Evolutionary conservation across 2,888 invertebrate species (phyloP), one percentile per base, ranked within the genome.

Genomic region (Cephalotes varians): DNA sequence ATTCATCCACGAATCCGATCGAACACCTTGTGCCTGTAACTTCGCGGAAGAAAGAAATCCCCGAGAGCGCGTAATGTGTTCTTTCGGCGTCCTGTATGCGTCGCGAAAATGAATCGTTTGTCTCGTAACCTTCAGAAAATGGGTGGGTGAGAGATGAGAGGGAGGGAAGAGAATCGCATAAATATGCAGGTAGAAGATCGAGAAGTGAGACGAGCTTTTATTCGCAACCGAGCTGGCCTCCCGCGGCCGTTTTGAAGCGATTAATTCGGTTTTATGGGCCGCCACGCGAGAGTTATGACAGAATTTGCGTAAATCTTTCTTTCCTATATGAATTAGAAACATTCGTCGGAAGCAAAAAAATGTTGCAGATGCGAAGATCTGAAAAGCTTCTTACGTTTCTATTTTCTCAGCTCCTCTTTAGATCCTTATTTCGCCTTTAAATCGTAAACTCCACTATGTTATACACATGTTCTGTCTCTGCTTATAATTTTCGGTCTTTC

Each of bases 251-350:
- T 90, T 87, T 81, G 76, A 40, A 81, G 84, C 91, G 90, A 91
- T 91, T 91, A 90, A 91, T 91, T 90, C 82, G 87, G 86, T 90
- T 91, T 91, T 91, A 91, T 87, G 89, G 88, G 73, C 85, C 85
- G 85, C 74, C 10, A 31, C 44, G 25, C 76, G 80, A 84, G 84
- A 87, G 86, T 87, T 87, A 86, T 83, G 87, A 86, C 84, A 81
- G 83, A 85, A 90, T 86, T 81, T 87, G 82, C 84, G 85, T 89
- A 90, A 88, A 90, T 91, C 90, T 64, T 5, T 49, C 64, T 37
- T n/a, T 7, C 47, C 28, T 4, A 25, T 6, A 25, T 65, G 62
- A 64, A 74, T 76, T 76, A 64, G 37, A 76, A 65, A 37, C 25
- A 37, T 58, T n/a, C 37, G 21, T 34, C 6, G 44, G 9, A 9